These are phyloP conservation scores for Nannospalax galili DNA, from an alignment of 2,113 vertebrate species.

Conservation along the genomic window DNA sequence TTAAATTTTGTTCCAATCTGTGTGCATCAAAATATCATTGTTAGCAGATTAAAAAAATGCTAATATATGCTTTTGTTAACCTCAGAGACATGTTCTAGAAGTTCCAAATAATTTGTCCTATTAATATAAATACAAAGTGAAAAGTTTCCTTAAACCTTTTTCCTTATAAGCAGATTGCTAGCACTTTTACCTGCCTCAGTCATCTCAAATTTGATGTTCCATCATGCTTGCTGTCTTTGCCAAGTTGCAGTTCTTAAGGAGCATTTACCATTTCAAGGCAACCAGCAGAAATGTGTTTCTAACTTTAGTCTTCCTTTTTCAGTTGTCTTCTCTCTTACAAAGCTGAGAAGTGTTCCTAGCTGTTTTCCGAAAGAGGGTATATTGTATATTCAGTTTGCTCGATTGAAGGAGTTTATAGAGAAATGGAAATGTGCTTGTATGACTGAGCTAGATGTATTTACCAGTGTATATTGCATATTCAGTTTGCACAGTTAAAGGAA, in stretches of 20 bases:
- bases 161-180: neutral
- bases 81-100: neutral
- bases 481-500: too few relatives aligned
- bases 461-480: too few relatives aligned
- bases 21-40: slow-evolving; percentile 1
- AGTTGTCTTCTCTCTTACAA: neutral
- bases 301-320: too few relatives aligned
- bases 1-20: slow-evolving; percentile 7
- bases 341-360: neutral
- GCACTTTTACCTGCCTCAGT: neutral
- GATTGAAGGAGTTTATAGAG: neutral
- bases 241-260: slow-evolving; percentile 32
- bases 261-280: slow-evolving; percentile 4
- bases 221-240: neutral
- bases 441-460: neutral
- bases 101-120: neutral
- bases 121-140: neutral
- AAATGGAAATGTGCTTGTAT: neutral
- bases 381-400: neutral
- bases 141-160: neutral
- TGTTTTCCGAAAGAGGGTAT: neutral
- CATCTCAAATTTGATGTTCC: neutral
- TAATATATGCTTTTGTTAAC: neutral
- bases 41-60: neutral
- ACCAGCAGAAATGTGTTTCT: too few relatives aligned